A percentile compares a stretch with the other conserved stretches of the same genome.
These are phyloP conservation scores for Nothocercus julius DNA, from an alignment of 2,113 vertebrate species.

Conservation along the genomic window DNA sequence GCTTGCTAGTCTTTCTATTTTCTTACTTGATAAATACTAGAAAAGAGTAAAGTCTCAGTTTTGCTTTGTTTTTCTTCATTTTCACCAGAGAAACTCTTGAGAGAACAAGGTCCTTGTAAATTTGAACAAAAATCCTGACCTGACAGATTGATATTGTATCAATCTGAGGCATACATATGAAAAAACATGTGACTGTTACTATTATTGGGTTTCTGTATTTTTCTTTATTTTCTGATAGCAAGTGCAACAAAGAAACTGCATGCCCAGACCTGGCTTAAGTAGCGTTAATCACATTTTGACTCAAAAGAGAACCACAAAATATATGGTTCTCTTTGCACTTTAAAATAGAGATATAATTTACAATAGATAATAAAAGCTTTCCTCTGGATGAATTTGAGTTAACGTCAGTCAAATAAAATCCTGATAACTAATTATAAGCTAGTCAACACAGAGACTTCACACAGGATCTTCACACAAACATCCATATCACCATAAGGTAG, in stretches of 20 bases:
- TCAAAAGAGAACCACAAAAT: background rate
- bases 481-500: background rate
- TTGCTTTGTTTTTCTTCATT: background rate
- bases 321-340: background rate
- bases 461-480: background rate
- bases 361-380: background rate
- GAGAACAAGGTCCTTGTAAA: background rate
- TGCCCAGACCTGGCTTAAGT: background rate
- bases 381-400: background rate
- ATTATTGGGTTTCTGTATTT: background rate
- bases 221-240: background rate
- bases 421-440: background rate
- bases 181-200: background rate
- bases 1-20: background rate
- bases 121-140: background rate
- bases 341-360: background rate
- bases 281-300: background rate
- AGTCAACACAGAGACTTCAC: background rate
- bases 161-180: background rate
- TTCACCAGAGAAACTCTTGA: background rate
- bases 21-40: background rate
- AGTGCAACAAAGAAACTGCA: background rate
- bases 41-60: background rate
- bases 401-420: background rate
- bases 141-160: background rate